Evolutionary conservation across 1,140 invertebrate genomes (phyloP).

Genomic region (Bactericera cockerelli): DNA sequence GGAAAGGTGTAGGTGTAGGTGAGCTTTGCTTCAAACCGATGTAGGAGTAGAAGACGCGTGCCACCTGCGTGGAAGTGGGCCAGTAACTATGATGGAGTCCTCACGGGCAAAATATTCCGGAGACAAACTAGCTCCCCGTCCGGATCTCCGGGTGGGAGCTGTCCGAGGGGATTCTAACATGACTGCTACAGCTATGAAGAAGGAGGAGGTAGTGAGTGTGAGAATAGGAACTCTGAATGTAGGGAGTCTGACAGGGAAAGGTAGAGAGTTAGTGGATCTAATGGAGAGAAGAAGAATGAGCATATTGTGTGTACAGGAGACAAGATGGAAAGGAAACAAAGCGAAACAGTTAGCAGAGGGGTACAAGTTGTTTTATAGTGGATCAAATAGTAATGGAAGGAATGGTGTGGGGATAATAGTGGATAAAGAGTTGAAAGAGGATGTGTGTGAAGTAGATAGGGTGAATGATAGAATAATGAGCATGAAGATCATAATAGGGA

Average conservation of each 20-base stretch:
- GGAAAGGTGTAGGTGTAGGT: neutral
- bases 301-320: neutral
- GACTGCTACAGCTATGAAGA: neutral
- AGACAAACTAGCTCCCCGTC: neutral
- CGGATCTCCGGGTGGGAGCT: neutral
- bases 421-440: neutral
- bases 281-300: neutral
- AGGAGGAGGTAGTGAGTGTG: neutral
- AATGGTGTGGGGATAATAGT: neutral
- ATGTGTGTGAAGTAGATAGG: neutral
- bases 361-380: neutral
- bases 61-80: neutral
- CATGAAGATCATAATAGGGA: neutral
- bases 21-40: neutral
- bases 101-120: neutral
- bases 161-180: neutral
- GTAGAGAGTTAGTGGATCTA: neutral
- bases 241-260: neutral
- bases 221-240: conserved; percentile 3
- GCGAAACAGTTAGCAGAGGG: neutral
- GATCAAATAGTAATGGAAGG: neutral
- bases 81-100: neutral
- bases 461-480: conserved; percentile 2
- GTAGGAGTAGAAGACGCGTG: neutral
- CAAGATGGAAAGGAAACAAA: conserved; percentile 1